Evolutionary conservation across 2,113 vertebrate species (phyloP), one percentile per base, ranked within the genome.

Genomic region (Pterocles gutturalis): DNA sequence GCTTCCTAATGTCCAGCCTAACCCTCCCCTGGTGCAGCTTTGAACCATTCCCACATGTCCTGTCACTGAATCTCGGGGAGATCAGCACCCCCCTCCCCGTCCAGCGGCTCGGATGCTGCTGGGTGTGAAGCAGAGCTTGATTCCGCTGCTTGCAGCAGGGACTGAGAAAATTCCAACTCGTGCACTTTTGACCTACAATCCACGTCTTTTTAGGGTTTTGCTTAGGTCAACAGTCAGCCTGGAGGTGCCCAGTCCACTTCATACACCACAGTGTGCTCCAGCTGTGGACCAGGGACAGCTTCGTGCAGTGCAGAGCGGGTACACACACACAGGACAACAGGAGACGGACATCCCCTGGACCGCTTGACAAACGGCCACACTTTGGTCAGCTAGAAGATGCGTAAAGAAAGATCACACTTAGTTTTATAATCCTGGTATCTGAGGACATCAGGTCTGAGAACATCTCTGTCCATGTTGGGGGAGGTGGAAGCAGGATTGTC

Each of bases 301-400:
- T 4, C 41, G 51, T 7, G n/a, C 8, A 57, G 36, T 0, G 34
- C 5, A 9, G 41, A 11, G 67, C 4, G n/a, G 36, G 22, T 8
- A 7, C 1, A 21, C 57, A 55, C 53, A 31, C 25, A 2, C 0
- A 21, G 2, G 17, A 11, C 58, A 22, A 5, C 15, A 0, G 0
- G 1, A 12, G 33, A 8, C 0, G 1, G 13, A 61, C 45, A 10
- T 5, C 38, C n/a, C 31, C 29, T 51, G 17, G 10, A 5, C 24
- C 6, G 4, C 54, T 2, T 7, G 19, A 24, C 60, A 24, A 25
- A 26, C 1, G 9, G n/a, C 20, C 41, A 57, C 8, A 1, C n/a
- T 34, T 33, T 17, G 22, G 15, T 71, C 65, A 66, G 9, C 9
- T 6, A 31, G 43, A 33, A 36, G 65, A 14, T 9, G 54, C 17